These are phyloP conservation scores for Hippocampus barbouri DNA, from an alignment of 2,113 vertebrate species.

Conservation along the genomic window DNA sequence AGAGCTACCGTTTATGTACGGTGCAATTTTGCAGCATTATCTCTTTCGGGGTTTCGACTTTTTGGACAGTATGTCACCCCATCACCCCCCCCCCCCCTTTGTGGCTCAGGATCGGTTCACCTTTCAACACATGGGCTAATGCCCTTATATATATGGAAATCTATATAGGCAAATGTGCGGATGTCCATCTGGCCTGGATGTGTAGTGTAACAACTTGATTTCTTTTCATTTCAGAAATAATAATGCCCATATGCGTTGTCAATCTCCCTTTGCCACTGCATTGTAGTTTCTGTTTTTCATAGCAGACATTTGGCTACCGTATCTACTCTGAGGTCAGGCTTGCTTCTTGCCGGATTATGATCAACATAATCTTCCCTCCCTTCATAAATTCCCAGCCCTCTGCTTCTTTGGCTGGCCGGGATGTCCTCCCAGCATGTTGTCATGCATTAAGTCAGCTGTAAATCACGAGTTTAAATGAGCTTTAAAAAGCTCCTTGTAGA, in stretches of 20 bases:
- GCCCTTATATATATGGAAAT: neutral
- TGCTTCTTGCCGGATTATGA: constrained; percentile 36
- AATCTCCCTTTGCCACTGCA: constrained; percentile 19
- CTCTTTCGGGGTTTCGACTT: neutral
- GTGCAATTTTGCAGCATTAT: neutral
- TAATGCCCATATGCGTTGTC: no score
- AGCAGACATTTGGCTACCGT: constrained; percentile 59
- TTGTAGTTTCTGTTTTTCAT: constrained; percentile 41
- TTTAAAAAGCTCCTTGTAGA: constrained; percentile 1
- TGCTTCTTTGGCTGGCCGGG: constrained; percentile 25
- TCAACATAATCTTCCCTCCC: constrained; percentile 14
- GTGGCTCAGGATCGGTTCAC: neutral
- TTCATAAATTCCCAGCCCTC: constrained; percentile 17
- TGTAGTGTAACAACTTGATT: neutral
- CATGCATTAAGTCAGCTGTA: constrained; percentile 27
- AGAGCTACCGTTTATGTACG: neutral
- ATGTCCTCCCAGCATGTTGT: constrained; percentile 11
- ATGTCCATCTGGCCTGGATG: constrained; percentile 21
- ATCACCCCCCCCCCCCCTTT: neutral
- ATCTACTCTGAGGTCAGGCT: constrained; percentile 42
- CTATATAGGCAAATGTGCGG: neutral
- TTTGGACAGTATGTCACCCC: neutral
- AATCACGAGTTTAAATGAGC: constrained; percentile 13
- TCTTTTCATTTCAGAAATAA: neutral
- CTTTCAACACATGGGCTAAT: neutral